phyloP scores from a whole-genome alignment of 2,113 vertebrate species.

The Peromyscus leucopus region DNA sequence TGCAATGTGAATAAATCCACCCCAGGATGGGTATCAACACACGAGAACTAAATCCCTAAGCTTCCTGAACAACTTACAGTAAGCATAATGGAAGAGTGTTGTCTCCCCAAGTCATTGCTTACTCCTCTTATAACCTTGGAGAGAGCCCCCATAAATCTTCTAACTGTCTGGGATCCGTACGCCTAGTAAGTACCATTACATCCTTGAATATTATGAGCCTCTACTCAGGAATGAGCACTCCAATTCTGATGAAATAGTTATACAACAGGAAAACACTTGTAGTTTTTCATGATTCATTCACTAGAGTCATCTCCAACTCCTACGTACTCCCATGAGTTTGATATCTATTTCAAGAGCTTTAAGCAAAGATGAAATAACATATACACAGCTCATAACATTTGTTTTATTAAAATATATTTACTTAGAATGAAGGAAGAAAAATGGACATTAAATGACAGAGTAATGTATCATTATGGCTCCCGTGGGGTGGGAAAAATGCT shows the following conservation, averaged over 20 bases:
- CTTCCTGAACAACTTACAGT: background rate
- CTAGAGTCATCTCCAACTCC: background rate
- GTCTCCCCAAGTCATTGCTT: background rate
- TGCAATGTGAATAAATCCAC: background rate
- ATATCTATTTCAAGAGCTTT: background rate
- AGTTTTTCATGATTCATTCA: background rate
- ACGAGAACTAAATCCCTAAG: background rate
- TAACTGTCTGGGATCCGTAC: background rate
- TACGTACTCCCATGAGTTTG: background rate
- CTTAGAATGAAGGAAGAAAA: background rate
- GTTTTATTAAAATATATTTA: background rate
- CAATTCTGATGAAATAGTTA: background rate
- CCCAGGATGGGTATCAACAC: background rate
- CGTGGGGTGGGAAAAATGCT: background rate
- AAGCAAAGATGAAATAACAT: background rate
- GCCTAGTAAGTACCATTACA: background rate
- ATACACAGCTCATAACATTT: background rate
- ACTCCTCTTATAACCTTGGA: too few species aligned
- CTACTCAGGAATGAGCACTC: too few species aligned
- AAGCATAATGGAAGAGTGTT: background rate
- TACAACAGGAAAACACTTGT: background rate
- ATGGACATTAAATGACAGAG: background rate
- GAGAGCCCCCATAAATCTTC: background rate
- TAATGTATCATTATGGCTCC: background rate
- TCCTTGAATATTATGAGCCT: background rate